Percentiles rank a stretch among this genome's conserved stretches.
Conservation (phyloP, 2,797 vertebrate genomes). For the Liasis olivaceus region DNA sequence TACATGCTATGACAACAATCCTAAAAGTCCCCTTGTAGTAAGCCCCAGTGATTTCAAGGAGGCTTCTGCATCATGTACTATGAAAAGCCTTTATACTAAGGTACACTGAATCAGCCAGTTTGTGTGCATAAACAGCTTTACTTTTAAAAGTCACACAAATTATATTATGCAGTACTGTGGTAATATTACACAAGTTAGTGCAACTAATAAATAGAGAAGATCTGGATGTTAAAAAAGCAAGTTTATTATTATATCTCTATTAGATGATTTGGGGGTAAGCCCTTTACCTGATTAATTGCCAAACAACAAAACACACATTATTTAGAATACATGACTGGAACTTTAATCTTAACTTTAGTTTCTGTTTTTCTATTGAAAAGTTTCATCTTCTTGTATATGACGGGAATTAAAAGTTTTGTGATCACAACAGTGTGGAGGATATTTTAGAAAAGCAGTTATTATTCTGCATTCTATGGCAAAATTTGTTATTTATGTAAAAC, state of each 20-base stretch:
- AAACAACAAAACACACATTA: background rate
- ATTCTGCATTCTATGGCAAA: background rate
- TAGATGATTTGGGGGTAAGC: constrained; percentile 55
- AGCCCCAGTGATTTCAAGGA: background rate
- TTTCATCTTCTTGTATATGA: background rate
- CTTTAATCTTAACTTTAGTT: background rate
- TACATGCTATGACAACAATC: background rate
- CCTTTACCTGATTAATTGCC: constrained; percentile 25
- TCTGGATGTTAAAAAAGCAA: constrained; percentile 23
- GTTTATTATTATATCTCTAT: constrained; percentile 31
- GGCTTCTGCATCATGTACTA: background rate
- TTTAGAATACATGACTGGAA: constrained; percentile 6
- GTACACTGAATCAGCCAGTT: background rate
- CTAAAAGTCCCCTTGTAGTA: background rate
- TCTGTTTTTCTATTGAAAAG: background rate
- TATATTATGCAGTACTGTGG: background rate
- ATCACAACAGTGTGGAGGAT: background rate
- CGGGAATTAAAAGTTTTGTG: background rate
- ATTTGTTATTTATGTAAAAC: background rate
- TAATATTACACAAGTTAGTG: background rate
- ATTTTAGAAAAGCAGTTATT: background rate
- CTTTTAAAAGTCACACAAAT: background rate
- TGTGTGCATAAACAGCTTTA: background rate
- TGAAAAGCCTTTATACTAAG: background rate
- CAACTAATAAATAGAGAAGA: background rate